Evolutionary conservation across 2,797 vertebrate species (phyloP).

Genomic region (Peromyscus attwateri): DNA sequence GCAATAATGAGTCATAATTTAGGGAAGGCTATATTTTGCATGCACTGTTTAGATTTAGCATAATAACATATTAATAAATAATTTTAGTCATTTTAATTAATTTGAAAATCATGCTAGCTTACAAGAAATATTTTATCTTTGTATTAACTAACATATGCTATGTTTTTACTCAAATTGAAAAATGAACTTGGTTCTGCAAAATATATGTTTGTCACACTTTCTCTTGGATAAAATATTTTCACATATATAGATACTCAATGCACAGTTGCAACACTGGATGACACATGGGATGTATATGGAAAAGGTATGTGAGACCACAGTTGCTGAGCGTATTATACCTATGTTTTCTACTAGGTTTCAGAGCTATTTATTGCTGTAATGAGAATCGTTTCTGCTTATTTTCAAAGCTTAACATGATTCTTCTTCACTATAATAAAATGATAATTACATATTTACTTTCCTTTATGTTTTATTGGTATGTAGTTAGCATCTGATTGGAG

Average conservation of each 20-base stretch:
- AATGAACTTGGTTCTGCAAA: constrained; percentile 39
- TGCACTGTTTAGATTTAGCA: constrained; percentile 38
- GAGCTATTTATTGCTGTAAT: not conserved
- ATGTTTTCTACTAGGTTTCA: not conserved
- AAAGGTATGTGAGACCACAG: not conserved
- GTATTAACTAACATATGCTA: constrained; percentile 17
- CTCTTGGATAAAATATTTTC: constrained; percentile 3
- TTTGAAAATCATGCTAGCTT: constrained; percentile 42
- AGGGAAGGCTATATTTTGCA: constrained; percentile 58
- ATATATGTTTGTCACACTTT: not conserved
- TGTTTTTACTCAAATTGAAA: not conserved
- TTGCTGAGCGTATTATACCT: not conserved
- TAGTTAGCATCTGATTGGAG: not conserved
- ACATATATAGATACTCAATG: constrained; percentile 25
- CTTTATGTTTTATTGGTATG: not conserved
- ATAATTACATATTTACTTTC: not conserved
- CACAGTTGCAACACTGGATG: not conserved
- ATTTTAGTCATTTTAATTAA: constrained; percentile 48
- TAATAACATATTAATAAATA: constrained; percentile 30
- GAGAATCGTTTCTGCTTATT: constrained; percentile 22
- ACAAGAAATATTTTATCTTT: constrained; percentile 28
- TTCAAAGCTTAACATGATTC: constrained; percentile 8
- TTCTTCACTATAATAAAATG: constrained; percentile 23
- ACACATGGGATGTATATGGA: not conserved
- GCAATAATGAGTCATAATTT: constrained; percentile 55